Evolutionary conservation across 2,888 invertebrate species (phyloP).

Genomic region (Mylabris sibirica): DNA sequence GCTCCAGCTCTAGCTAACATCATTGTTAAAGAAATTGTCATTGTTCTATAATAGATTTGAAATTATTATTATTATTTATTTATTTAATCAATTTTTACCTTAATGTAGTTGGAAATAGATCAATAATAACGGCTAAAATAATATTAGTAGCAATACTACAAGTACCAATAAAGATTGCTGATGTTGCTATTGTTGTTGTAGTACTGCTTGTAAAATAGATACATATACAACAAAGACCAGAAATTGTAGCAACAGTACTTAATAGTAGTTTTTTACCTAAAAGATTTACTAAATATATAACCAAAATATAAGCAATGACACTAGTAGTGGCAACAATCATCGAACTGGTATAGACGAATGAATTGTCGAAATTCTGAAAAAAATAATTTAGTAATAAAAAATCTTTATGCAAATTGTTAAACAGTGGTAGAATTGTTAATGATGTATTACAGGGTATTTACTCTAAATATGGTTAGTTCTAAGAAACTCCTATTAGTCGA

Average conservation of each 20-base stretch:
- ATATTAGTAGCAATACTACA: conserved; percentile 68
- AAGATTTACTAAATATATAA: conserved; percentile 63
- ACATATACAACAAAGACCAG: conserved; percentile 62
- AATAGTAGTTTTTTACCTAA: conserved; percentile 66
- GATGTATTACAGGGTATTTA: too few species aligned
- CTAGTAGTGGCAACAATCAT: conserved; percentile 71
- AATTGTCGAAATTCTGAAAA: conserved; percentile 50
- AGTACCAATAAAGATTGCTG: conserved; percentile 65
- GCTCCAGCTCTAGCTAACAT: conserved; percentile 77
- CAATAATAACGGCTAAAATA: conserved; percentile 69
- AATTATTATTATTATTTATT: background rate
- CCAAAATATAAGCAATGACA: conserved; percentile 70
- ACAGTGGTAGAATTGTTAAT: too few species aligned
- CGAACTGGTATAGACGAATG: conserved; percentile 71
- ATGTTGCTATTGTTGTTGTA: conserved; percentile 64
- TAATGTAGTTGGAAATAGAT: conserved; percentile 71
- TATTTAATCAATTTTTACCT: conserved; percentile 59
- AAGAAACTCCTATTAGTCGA: too few species aligned
- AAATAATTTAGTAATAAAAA: too few species aligned
- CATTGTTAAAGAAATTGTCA: conserved; percentile 73
- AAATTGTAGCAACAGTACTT: conserved; percentile 59
- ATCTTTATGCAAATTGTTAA: too few species aligned
- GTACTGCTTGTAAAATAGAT: conserved; percentile 68
- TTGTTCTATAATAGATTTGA: conserved; percentile 65
- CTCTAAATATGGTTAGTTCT: too few species aligned